phyloP scores from a whole-genome alignment of 2,888 invertebrate genomes.

The Ellobium chinense region DNA sequence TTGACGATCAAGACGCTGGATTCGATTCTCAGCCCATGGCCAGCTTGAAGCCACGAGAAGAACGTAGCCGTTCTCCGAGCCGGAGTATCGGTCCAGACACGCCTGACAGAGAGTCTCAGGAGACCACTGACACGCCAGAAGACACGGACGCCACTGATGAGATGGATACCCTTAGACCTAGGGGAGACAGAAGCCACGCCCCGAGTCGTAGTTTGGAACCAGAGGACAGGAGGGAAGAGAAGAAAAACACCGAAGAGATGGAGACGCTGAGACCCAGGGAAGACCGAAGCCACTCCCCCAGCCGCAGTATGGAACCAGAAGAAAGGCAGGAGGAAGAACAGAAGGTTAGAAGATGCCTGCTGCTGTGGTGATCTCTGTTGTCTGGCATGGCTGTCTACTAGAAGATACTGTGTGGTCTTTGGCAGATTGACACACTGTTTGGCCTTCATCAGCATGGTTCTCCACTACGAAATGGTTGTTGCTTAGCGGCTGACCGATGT shows the following conservation, averaged over 20 bases:
- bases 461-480: too few relatives aligned
- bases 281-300: too few relatives aligned
- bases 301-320: too few relatives aligned
- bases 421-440: too few relatives aligned
- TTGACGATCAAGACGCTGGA: conserved; percentile 6
- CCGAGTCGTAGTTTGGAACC: conserved; percentile 38
- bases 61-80: conserved; percentile 40
- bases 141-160: conserved; percentile 24
- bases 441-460: too few relatives aligned
- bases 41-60: conserved; percentile 27
- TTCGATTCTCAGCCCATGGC: not conserved
- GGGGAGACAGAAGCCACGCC: conserved; percentile 27
- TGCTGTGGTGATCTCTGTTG: too few relatives aligned
- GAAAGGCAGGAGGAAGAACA: not conserved
- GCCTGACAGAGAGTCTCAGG: not conserved
- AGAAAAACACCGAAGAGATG: too few relatives aligned
- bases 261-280: too few relatives aligned
- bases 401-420: too few relatives aligned
- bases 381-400: too few relatives aligned
- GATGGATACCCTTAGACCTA: not conserved
- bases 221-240: too few relatives aligned
- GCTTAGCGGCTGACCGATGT: too few relatives aligned
- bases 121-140: not conserved
- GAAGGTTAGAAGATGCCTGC: conserved; percentile 7
- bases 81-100: conserved; percentile 36